Conservation (phyloP, 2,113 vertebrate genomes). For the Periophthalmus modestus region DNA sequence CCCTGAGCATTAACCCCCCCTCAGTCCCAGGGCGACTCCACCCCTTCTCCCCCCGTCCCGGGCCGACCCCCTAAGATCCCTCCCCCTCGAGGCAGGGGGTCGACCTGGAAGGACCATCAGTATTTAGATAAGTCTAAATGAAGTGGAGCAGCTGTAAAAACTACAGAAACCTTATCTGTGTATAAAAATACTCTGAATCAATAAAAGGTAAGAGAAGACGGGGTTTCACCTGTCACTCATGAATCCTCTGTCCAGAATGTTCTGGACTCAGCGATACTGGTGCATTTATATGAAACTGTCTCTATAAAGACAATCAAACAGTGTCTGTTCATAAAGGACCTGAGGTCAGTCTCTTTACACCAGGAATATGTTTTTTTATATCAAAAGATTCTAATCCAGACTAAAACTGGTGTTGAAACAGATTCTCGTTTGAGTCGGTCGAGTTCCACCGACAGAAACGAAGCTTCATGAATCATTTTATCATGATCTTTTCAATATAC, state of each 20-base stretch:
- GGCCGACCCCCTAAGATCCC: not conserved
- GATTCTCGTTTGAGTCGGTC: too few species aligned
- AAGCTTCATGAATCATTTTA: too few species aligned
- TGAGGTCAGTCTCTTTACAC: too few species aligned
- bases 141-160: not conserved
- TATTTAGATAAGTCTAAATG: not conserved
- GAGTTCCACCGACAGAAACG: too few species aligned
- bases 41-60: not conserved
- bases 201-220: slow-evolving; percentile 7
- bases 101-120: too few species aligned
- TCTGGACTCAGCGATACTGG: not conserved
- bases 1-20: not conserved
- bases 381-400: too few species aligned
- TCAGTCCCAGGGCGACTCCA: too few species aligned
- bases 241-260: not conserved
- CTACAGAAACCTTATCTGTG: not conserved
- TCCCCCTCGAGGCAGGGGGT: too few species aligned
- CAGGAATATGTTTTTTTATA: not conserved
- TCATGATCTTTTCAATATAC: too few species aligned
- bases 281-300: not conserved
- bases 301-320: not conserved
- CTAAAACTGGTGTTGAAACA: too few species aligned
- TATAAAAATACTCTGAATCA: slow-evolving; percentile 1
- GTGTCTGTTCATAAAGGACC: not conserved
- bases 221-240: not conserved